Evolutionary conservation across 2,113 vertebrate species (phyloP).

Genomic region (Gadus chalcogrammus): DNA sequence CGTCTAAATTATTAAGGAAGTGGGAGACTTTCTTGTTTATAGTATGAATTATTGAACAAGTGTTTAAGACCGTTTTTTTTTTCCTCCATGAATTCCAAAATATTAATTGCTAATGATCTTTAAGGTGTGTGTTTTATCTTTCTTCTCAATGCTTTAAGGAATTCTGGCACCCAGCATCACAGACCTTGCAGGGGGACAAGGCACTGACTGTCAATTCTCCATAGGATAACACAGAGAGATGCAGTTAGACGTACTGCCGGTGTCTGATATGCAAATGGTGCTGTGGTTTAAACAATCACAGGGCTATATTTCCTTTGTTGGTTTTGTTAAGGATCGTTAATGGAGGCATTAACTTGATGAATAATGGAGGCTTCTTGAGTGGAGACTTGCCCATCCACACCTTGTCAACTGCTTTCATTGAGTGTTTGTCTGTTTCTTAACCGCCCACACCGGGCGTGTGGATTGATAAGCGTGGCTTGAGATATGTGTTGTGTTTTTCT

Average conservation of each 20-base stretch:
- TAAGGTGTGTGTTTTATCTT: conserved; percentile 73
- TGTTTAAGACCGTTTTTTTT: conserved; percentile 77
- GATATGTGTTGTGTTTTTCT: too few species aligned
- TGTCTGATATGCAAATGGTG: conserved; percentile 43
- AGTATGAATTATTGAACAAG: conserved; percentile 98
- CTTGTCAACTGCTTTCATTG: conserved; percentile 1
- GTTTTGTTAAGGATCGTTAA: conserved; percentile 24
- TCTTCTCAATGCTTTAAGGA: conserved; percentile 43
- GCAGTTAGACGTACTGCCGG: conserved; percentile 41
- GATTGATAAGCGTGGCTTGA: too few species aligned
- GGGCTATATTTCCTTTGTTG: conserved; percentile 30
- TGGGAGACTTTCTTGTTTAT: conserved; percentile 98
- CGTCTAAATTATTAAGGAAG: conserved; percentile 99
- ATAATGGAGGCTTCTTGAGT: conserved; percentile 21
- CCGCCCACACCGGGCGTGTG: not conserved
- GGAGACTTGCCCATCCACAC: conserved; percentile 2
- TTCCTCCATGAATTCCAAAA: conserved; percentile 68
- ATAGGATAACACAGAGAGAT: conserved; percentile 38
- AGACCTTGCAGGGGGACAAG: conserved; percentile 12
- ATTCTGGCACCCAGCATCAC: conserved; percentile 36
- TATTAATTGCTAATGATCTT: conserved; percentile 80
- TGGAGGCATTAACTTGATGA: conserved; percentile 23
- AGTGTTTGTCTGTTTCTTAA: conserved; percentile 21
- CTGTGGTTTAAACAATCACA: conserved; percentile 2
- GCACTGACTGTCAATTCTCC: conserved; percentile 30